These are phyloP conservation scores for Uria aalge DNA, from an alignment of 2,113 vertebrate genomes.

Conservation along the genomic window DNA sequence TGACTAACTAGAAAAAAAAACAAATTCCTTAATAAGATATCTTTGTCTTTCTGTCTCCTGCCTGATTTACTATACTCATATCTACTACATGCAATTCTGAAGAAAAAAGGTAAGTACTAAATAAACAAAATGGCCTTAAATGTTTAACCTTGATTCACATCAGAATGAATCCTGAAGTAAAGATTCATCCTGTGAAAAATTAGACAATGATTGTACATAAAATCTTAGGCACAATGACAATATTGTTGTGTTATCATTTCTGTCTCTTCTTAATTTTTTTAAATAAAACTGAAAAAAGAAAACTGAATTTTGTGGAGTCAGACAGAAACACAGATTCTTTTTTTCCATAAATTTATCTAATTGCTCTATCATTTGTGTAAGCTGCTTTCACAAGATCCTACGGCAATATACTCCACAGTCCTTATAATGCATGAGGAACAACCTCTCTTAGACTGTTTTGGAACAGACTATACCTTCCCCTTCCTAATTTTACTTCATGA, in stretches of 20 bases:
- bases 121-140: not conserved
- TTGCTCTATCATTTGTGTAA: not conserved
- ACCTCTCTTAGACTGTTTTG: not conserved
- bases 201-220: fast-evolving
- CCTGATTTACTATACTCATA: not conserved
- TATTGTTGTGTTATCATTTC: not conserved
- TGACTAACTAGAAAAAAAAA: not conserved
- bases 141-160: not conserved
- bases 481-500: not conserved
- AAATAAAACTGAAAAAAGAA: not conserved
- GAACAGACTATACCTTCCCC: not conserved
- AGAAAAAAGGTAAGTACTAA: not conserved
- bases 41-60: not conserved
- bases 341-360: not conserved
- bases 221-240: not conserved
- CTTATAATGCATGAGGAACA: not conserved
- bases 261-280: not conserved
- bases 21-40: not conserved
- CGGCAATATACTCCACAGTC: not conserved
- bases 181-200: not conserved
- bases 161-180: not conserved
- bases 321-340: not conserved
- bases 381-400: not conserved
- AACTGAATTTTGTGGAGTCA: not conserved
- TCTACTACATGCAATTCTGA: not conserved